These are phyloP conservation scores for Poeciliopsis occidentalis DNA, from an alignment of 2,113 vertebrate species.

Conservation along the genomic window DNA sequence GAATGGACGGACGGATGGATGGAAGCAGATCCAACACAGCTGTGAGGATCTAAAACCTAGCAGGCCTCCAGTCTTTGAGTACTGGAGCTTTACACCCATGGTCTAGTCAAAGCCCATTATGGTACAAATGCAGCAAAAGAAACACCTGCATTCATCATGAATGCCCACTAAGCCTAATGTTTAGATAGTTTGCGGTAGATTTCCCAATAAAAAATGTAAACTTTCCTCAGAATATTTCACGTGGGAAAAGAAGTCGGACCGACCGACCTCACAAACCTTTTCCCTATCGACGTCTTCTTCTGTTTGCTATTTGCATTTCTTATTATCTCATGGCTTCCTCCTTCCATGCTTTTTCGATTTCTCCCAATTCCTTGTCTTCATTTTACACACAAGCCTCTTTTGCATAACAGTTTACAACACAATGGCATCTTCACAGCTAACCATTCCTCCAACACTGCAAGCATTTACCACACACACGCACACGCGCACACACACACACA, in stretches of 20 bases:
- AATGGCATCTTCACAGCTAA: conserved; percentile 15
- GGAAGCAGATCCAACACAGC: no score
- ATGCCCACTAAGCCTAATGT: no score
- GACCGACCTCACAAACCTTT: neutral
- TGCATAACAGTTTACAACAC: conserved; percentile 19
- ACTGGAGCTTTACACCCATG: no score
- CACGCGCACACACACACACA: neutral
- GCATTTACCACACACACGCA: conserved; percentile 12
- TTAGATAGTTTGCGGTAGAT: no score
- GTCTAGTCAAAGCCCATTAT: no score
- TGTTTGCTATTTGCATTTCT: neutral
- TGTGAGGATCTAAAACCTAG: no score
- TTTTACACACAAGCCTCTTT: conserved; percentile 6
- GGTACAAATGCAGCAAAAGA: no score
- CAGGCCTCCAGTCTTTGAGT: no score
- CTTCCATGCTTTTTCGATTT: neutral
- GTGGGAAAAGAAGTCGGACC: neutral
- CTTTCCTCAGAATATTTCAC: neutral
- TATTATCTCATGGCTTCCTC: neutral
- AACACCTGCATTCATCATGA: no score
- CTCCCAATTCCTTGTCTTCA: neutral
- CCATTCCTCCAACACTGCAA: conserved; percentile 1
- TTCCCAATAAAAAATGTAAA: no score
- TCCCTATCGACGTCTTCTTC: neutral
- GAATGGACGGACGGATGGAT: no score